A percentile compares a stretch with the other conserved stretches of the same genome.
These are phyloP conservation scores for Chirona hameri DNA, from an alignment of 2,888 invertebrate species.

Conservation along the genomic window DNA sequence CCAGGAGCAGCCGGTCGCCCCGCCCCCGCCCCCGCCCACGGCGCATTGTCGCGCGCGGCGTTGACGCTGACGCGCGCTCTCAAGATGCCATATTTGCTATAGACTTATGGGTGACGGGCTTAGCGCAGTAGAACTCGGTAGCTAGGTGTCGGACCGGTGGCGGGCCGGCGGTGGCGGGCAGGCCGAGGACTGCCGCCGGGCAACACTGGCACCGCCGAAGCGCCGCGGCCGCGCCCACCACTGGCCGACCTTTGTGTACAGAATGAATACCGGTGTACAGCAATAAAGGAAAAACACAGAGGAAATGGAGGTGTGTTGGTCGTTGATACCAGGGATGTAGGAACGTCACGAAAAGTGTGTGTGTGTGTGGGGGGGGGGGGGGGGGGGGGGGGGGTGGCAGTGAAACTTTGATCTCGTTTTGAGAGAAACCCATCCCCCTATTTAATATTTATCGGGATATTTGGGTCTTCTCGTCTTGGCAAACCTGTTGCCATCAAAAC, in stretches of 20 bases:
- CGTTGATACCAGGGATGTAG: no score
- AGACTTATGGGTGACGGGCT: conserved; percentile 13
- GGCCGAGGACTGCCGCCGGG: not conserved
- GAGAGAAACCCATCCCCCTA: no score
- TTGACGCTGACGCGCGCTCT: not conserved
- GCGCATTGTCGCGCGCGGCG: not conserved
- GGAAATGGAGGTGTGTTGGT: not conserved
- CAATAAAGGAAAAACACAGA: conserved; percentile 6
- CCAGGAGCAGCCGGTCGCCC: not conserved
- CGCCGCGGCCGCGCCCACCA: not conserved
- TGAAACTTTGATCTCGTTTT: no score
- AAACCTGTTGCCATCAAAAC: no score
- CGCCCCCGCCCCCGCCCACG: not conserved
- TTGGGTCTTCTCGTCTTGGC: no score
- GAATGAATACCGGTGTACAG: not conserved
- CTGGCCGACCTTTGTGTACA: not conserved
- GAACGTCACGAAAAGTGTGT: no score
- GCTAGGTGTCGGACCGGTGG: not conserved
- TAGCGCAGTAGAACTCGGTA: not conserved
- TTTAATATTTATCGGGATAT: no score
- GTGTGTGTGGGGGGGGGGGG: no score
- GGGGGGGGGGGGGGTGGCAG: no score
- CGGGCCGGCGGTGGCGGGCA: no score
- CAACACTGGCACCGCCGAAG: not conserved
- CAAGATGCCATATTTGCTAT: conserved; percentile 22